These are phyloP conservation scores for Rhynchopsitta pachyrhyncha DNA, from an alignment of 2,113 vertebrate species.

Conservation along the genomic window DNA sequence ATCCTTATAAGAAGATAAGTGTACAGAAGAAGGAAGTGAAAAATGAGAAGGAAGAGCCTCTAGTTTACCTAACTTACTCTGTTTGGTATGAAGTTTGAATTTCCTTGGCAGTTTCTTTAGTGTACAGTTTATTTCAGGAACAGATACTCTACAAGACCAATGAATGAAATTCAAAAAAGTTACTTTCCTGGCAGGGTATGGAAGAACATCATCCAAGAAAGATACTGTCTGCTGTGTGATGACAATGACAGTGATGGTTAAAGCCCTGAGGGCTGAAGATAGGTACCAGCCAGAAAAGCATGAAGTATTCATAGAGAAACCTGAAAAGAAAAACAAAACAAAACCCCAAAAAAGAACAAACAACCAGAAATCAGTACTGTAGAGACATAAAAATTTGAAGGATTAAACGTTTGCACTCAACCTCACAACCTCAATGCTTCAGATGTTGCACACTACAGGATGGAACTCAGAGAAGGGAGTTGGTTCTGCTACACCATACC, in stretches of 20 bases:
- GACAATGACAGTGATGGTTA: neutral
- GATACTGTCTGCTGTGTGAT: neutral
- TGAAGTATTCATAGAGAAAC: neutral
- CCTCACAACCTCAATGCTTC: neutral
- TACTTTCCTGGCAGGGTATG: neutral
- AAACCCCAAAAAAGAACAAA: neutral
- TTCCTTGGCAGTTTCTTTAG: neutral
- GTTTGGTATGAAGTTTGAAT: neutral
- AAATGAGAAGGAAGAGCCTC: neutral
- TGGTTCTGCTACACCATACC: neutral
- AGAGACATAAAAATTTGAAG: neutral
- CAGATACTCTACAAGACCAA: neutral
- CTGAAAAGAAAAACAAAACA: neutral
- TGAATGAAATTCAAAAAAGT: neutral
- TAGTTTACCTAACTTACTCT: neutral
- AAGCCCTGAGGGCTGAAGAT: neutral
- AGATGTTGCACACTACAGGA: neutral
- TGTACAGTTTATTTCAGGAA: neutral
- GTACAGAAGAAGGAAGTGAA: neutral
- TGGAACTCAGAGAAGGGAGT: slow-evolving; percentile 12
- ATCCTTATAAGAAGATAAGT: neutral
- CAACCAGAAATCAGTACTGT: neutral
- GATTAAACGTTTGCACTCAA: neutral
- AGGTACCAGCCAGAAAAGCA: neutral
- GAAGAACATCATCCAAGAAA: neutral